Evolutionary conservation across 1,140 invertebrate genomes (phyloP), one percentile per base, ranked within the genome.

Genomic region (Lordiphosa clarofinis): DNA sequence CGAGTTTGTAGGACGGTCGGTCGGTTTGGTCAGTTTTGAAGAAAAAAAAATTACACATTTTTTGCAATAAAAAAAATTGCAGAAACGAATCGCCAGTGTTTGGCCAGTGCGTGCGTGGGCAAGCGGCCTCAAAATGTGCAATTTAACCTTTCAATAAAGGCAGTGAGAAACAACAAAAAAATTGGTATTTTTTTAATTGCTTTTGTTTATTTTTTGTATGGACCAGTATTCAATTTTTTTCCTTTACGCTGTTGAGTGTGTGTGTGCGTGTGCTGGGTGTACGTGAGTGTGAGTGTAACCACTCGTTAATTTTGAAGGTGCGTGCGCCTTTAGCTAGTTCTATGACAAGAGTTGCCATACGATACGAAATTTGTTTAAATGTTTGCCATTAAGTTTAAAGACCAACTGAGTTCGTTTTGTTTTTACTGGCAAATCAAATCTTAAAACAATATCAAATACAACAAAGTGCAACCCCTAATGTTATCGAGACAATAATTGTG

Each of bases 201-300:
- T 82, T 82, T 82, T 82, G 78, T 82, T 82, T 82, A 82, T 82
- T 82, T 82, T 82, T 82, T 82, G 79, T 82, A 78, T 70, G 58
- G 73, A 73, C 66, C 75, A 74, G 63, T 52, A 68, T 68, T 31
- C 28, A 63, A 84, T 68, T 82, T 82, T 82, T 82, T 82, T 54
- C 39, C 84, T 82, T 84, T 84, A 79, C 73, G 73, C 78, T 78
- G 73, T 15, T 66, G 47, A 62, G 19, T 19, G 47, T 67, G 19
- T 19, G 47, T 67, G 52, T 57, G 55, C 48, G 63, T 65, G 56
- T 54, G 65, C 21, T 28, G 42, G 39, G 43, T 49, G 48, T 48
- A 37, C 63, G 53, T 60, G 54, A 57, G 66, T 59, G 55, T 72
- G 55, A 47, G 69, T 56, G 53, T 43, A 65, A 61, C 36, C 57